Percentiles rank a stretch among this genome's conserved stretches.
Conservation (phyloP, 2,888 invertebrate genomes). For the Leucoma salicis region DNA sequence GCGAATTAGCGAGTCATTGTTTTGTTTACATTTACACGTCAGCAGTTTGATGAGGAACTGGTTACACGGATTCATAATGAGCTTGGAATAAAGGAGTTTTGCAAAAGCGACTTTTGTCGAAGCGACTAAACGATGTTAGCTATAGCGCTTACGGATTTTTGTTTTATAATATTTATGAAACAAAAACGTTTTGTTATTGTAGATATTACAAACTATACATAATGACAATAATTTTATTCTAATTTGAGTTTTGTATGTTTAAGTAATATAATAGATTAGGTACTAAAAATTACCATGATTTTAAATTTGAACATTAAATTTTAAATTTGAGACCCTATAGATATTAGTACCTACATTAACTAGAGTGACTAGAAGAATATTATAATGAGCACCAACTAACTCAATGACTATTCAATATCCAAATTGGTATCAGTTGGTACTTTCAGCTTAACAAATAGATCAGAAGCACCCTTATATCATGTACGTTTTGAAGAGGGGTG, state of each 20-base stretch:
- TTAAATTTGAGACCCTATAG: background rate
- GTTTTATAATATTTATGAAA: background rate
- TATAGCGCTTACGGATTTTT: conserved; percentile 2
- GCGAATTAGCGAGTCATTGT: conserved; percentile 77
- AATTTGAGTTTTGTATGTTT: no score
- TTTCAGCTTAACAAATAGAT: conserved; percentile 43
- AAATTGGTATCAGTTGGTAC: conserved; percentile 14
- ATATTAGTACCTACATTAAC: background rate
- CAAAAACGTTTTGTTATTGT: background rate
- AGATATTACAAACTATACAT: no score
- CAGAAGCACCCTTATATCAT: conserved; percentile 43
- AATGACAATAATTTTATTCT: no score
- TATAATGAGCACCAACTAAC: conserved; percentile 9
- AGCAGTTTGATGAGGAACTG: conserved; percentile 56
- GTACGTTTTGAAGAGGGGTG: conserved; percentile 35
- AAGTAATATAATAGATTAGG: no score
- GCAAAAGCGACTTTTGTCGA: conserved; percentile 9
- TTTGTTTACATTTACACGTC: conserved; percentile 81
- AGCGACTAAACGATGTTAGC: conserved; percentile 6
- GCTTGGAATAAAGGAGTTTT: conserved; percentile 22
- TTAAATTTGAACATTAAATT: no score
- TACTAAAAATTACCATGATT: no score
- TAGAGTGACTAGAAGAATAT: background rate
- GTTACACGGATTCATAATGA: conserved; percentile 48
- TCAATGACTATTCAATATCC: conserved; percentile 24